phyloP scores from a whole-genome alignment of 2,888 invertebrate species.

The Tolmerus cingulatus region DNA sequence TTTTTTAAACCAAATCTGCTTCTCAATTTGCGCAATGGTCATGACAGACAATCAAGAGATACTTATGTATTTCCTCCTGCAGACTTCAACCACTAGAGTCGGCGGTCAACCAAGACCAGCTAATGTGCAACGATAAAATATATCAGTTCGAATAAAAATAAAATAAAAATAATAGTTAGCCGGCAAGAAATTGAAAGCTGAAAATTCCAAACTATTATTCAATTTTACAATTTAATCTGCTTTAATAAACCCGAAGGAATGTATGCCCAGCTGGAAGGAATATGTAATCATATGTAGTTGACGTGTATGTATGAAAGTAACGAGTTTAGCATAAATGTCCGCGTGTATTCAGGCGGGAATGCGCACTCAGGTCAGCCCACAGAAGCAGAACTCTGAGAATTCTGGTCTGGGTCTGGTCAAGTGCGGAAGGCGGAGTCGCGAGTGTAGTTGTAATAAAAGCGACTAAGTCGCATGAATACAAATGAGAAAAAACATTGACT shows the following conservation, averaged over 20 bases:
- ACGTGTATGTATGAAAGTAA: background rate
- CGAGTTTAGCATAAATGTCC: background rate
- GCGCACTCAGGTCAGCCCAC: background rate
- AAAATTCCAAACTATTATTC: background rate
- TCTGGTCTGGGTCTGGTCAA: background rate
- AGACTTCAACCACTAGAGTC: background rate
- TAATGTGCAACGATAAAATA: background rate
- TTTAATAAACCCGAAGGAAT: background rate
- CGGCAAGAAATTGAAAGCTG: background rate
- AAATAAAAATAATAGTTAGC: background rate
- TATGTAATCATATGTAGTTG: background rate
- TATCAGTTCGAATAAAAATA: background rate
- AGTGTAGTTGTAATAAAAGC: background rate
- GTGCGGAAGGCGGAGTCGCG: background rate
- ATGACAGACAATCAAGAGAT: background rate
- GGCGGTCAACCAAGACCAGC: background rate
- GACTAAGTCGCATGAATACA: background rate
- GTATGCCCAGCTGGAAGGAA: background rate
- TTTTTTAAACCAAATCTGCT: background rate
- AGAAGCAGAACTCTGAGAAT: background rate
- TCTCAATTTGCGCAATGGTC: background rate
- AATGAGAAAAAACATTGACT: background rate
- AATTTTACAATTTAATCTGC: background rate
- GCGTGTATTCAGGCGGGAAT: background rate
- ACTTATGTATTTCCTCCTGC: background rate